A percentile compares a stretch with the other conserved stretches of the same genome.
These are phyloP conservation scores for Antheraea assamensis DNA, from an alignment of 2,888 invertebrate species.

Conservation along the genomic window DNA sequence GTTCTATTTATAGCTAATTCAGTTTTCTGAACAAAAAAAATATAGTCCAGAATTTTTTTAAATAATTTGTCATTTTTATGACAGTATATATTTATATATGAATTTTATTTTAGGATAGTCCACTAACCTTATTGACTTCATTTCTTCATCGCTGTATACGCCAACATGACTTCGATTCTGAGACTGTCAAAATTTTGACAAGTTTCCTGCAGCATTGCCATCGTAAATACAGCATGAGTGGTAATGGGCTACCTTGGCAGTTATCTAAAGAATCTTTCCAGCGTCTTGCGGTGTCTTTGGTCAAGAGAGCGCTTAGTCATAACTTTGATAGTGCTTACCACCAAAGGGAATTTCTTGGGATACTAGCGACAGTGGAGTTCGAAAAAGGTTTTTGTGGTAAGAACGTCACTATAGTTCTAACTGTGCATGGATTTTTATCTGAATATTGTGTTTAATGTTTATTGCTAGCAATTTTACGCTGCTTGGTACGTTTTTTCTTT, in stretches of 20 bases:
- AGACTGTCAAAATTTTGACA: constrained; percentile 58
- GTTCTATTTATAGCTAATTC: neutral
- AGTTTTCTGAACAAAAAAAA: neutral
- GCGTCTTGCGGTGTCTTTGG: constrained; percentile 80
- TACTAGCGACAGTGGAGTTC: constrained; percentile 81
- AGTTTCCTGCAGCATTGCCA: constrained; percentile 65
- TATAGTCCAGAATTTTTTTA: neutral
- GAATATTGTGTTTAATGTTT: too few species aligned
- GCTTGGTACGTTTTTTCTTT: too few species aligned
- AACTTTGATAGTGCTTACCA: constrained; percentile 84
- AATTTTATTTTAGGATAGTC: constrained; percentile 80
- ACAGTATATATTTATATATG: neutral
- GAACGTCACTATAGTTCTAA: constrained; percentile 15
- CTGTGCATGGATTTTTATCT: too few species aligned
- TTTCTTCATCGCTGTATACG: constrained; percentile 81
- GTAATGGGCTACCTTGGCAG: constrained; percentile 56
- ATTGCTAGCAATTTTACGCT: too few species aligned
- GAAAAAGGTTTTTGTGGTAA: constrained; percentile 78
- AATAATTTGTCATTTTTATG: neutral
- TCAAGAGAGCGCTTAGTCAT: constrained; percentile 83
- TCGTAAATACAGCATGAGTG: constrained; percentile 65
- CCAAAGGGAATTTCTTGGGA: constrained; percentile 84
- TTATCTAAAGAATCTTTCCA: constrained; percentile 81
- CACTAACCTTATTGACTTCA: constrained; percentile 81
- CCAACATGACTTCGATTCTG: constrained; percentile 71